These are phyloP conservation scores for Xylocampa areola DNA, from an alignment of 2,888 invertebrate genomes.

Conservation along the genomic window DNA sequence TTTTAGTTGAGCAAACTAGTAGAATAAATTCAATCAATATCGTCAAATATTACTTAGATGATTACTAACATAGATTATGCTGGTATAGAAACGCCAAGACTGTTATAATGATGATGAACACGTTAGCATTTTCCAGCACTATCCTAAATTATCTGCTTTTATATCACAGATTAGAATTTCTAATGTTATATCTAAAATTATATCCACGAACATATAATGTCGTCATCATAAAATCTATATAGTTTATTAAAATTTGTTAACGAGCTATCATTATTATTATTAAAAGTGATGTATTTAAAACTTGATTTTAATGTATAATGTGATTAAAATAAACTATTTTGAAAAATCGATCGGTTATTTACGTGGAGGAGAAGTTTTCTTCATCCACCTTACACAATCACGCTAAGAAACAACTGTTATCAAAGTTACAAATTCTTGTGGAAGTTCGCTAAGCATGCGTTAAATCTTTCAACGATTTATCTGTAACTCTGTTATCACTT, in stretches of 20 bases:
- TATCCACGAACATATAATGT: slow-evolving; percentile 54
- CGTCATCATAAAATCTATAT: slow-evolving; percentile 54
- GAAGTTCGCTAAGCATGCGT: no score
- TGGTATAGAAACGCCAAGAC: slow-evolving; percentile 18
- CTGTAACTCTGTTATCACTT: no score
- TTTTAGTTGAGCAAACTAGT: slow-evolving; percentile 18
- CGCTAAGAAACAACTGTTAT: no score
- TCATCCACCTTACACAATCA: no score
- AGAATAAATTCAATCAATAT: slow-evolving; percentile 21
- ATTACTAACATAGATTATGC: slow-evolving; percentile 13
- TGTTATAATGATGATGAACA: slow-evolving; percentile 22
- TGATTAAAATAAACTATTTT: slow-evolving; percentile 71
- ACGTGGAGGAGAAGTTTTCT: no score
- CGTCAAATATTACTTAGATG: slow-evolving; percentile 17
- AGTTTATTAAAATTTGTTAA: slow-evolving; percentile 63
- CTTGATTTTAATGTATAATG: slow-evolving; percentile 62
- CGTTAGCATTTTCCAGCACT: slow-evolving; percentile 44
- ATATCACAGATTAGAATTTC: slow-evolving; percentile 43
- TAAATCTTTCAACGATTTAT: no score
- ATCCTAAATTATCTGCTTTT: slow-evolving; percentile 44
- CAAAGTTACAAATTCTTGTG: no score
- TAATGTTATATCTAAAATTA: slow-evolving; percentile 48
- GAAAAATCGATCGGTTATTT: slow-evolving; percentile 24
- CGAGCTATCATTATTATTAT: slow-evolving; percentile 43
- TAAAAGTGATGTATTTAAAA: slow-evolving; percentile 57